Base-by-base conservation (phyloP, 2,797 vertebrate species). In the Triplophysa bombifrons region DNA sequence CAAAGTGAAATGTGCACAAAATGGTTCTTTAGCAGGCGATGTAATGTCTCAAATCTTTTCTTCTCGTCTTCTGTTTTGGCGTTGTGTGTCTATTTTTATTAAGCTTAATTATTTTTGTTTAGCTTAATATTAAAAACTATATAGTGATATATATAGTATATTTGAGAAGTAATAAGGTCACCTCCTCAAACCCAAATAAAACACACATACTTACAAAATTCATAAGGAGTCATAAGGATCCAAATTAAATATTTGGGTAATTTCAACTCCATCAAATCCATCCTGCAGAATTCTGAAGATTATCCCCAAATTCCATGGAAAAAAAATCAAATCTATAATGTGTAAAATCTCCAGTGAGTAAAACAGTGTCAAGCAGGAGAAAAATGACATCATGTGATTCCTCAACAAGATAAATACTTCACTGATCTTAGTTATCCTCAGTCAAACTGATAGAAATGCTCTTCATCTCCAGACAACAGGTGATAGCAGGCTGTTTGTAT, bases 381-480 rank as follows among this genome's bases (percentile, higher is more conserved):
- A 51, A 16, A 72, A 83, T 76, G 46, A 77, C 56, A 80, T 55
- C 69, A 50, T 70, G 72, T 11, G n/a, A 61, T 53, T 63, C 60
- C 48, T 76, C 19, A 61, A 65, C 81, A 48, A 78, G 72, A 77
- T 46, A 56, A 80, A 75, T 64, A 53, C 30, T 50, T 27, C 53
- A 34, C 68, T 67, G 73, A 55, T 80, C 53, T 68, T 50, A 9
- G 73, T 65, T 50, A 41, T 58, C 20, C 64, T 76, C 75, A 22
- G 44, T 58, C 34, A 72, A 16, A 69, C 55, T 53, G 55, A 79
- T 16, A 63, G 74, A 38, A 46, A 77, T 58, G 58, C 14, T 34
- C 22, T 38, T 53, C 44, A 80, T 78, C 58, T 63, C 66, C 73
- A 70, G 41, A 16, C n/a, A n/a, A 51, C n/a, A 41, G 67, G 51